These are phyloP conservation scores for Lepidostoma basale DNA, from an alignment of 1,140 invertebrate genomes.

Conservation along the genomic window DNA sequence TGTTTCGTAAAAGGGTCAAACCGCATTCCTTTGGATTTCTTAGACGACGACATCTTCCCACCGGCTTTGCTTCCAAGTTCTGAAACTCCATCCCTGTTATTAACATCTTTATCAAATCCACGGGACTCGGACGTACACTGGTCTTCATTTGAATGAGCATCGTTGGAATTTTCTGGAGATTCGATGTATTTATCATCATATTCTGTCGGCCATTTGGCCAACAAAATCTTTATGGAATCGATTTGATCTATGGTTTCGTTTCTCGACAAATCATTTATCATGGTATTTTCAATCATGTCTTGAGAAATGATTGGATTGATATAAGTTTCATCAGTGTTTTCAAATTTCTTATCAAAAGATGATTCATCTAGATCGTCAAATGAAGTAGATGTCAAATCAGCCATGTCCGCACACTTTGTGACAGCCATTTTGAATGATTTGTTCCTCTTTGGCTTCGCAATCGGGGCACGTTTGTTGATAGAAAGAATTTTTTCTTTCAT, in stretches of 20 bases:
- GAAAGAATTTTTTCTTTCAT: conserved; percentile 18
- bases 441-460: neutral
- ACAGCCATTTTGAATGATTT: neutral
- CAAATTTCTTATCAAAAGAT: neutral
- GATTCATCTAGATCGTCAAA: neutral
- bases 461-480: neutral
- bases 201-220: neutral
- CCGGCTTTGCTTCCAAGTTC: too few species aligned
- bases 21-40: neutral
- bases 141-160: neutral
- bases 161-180: neutral
- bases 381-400: neutral
- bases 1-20: neutral
- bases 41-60: neutral
- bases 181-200: neutral
- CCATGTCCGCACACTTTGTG: neutral
- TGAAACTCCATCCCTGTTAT: neutral
- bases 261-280: too few species aligned
- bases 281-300: too few species aligned
- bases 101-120: neutral
- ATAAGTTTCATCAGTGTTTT: neutral
- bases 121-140: neutral
- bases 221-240: neutral
- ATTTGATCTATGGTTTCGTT: neutral
- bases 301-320: neutral